Evolutionary conservation across 2,113 vertebrate genomes (phyloP).

Genomic region (Sarotherodon lohbergeri): DNA sequence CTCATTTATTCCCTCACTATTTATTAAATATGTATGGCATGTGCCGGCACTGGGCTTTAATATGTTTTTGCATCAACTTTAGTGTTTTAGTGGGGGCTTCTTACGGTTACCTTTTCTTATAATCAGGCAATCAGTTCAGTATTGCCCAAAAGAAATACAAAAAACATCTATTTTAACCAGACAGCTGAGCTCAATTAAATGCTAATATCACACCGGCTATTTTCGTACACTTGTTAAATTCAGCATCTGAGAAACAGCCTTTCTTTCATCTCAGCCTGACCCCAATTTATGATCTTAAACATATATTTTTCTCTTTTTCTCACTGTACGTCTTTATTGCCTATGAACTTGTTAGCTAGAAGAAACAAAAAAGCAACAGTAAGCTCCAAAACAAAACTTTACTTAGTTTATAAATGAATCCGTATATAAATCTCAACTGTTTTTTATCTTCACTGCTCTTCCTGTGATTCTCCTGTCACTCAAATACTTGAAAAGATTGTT

Average conservation of each 20-base stretch:
- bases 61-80: background rate
- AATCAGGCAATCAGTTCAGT: background rate
- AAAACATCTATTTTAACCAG: background rate
- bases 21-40: background rate
- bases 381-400: background rate
- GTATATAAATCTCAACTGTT: background rate
- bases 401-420: background rate
- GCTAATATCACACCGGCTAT: background rate
- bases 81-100: background rate
- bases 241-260: background rate
- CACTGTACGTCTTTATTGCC: background rate
- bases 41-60: background rate
- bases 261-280: background rate
- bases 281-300: background rate
- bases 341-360: background rate
- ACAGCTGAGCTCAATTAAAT: background rate
- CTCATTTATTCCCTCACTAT: background rate
- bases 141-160: background rate
- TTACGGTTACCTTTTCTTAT: background rate
- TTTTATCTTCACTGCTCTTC: background rate
- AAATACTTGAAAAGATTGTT: background rate
- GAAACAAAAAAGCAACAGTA: background rate
- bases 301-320: background rate
- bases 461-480: background rate
- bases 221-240: background rate